These are phyloP conservation scores for Hyles lineata DNA, from an alignment of 2,888 invertebrate genomes.

Conservation along the genomic window DNA sequence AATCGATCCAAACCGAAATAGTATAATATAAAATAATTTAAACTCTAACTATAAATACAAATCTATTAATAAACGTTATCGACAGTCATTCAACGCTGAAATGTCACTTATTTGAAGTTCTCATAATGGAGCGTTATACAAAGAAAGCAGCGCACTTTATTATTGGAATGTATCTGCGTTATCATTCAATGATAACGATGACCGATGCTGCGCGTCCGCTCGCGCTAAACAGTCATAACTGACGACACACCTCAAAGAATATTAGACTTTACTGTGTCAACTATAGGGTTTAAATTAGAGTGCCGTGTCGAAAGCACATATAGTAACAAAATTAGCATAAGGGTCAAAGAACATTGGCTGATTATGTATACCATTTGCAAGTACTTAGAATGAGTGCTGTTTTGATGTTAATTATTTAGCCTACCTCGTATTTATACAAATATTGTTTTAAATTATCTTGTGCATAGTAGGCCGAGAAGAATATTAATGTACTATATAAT, in stretches of 20 bases:
- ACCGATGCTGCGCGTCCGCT: slow-evolving; percentile 59
- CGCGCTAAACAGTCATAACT: slow-evolving; percentile 50
- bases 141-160: slow-evolving; percentile 73
- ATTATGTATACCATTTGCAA: slow-evolving; percentile 64
- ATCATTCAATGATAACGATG: slow-evolving; percentile 73
- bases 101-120: slow-evolving; percentile 19
- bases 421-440: slow-evolving; percentile 33
- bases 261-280: slow-evolving; percentile 40
- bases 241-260: slow-evolving; percentile 40
- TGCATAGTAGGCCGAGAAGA: background rate
- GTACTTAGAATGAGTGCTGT: slow-evolving; percentile 62
- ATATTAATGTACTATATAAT: background rate
- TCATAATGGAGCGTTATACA: slow-evolving; percentile 50
- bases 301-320: slow-evolving; percentile 30
- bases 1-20: background rate
- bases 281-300: slow-evolving; percentile 41
- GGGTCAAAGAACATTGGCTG: slow-evolving; percentile 81
- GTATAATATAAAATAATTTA: background rate
- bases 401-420: slow-evolving; percentile 38
- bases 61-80: slow-evolving; percentile 3
- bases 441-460: slow-evolving; percentile 27
- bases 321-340: slow-evolving; percentile 44
- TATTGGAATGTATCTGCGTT: slow-evolving; percentile 77
- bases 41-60: background rate
- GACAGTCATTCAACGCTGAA: background rate